These are phyloP conservation scores for Penaeus vannamei DNA, from an alignment of 1,140 invertebrate species.

Conservation along the genomic window DNA sequence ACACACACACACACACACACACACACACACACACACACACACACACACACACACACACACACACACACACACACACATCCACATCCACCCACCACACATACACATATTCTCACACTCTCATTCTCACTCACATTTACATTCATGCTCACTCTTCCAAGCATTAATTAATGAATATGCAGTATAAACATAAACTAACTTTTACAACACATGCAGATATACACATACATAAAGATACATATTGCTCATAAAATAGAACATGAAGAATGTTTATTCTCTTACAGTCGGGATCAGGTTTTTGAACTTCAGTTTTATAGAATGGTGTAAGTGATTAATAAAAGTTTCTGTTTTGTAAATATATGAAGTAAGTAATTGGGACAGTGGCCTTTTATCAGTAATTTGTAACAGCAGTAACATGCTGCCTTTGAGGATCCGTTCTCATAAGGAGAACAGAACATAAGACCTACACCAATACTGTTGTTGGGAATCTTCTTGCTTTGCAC, in stretches of 20 bases:
- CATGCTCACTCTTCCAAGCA: no score
- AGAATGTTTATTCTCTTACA: constrained; percentile 30
- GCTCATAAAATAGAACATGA: not conserved
- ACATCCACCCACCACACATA: no score
- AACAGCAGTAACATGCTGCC: not conserved
- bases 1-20: no score
- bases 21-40: no score
- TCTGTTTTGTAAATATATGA: constrained; percentile 11
- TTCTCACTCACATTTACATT: no score
- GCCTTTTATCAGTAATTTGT: not conserved
- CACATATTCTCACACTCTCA: no score
- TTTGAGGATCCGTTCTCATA: not conserved
- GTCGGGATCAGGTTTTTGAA: constrained; percentile 49
- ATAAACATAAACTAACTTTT: no score
- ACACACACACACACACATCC: no score
- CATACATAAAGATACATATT: no score
- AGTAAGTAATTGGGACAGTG: not conserved
- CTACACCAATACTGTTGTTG: constrained; percentile 24
- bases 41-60: no score
- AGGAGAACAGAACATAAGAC: constrained; percentile 37
- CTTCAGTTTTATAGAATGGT: constrained; percentile 47
- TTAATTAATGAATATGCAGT: no score
- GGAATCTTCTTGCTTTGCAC: constrained; percentile 8
- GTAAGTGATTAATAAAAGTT: constrained; percentile 30
- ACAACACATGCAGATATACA: not conserved